These are phyloP conservation scores for Phainopepla nitens DNA, from an alignment of 2,113 vertebrate species.

Conservation along the genomic window DNA sequence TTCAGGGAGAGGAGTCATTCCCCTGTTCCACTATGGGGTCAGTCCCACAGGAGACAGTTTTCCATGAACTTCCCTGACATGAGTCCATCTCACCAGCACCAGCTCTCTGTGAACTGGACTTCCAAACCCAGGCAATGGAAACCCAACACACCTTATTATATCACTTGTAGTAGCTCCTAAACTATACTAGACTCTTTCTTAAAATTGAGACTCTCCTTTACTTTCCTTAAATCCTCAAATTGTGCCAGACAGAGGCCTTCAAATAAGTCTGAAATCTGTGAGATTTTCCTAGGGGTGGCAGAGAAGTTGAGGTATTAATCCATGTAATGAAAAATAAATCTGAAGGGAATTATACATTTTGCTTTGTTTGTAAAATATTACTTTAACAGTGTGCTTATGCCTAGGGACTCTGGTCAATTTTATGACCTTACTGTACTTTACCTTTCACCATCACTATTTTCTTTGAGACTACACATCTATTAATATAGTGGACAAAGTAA, in stretches of 20 bases:
- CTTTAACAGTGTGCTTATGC: neutral
- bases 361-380: neutral
- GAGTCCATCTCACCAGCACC: neutral
- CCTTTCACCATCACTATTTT: neutral
- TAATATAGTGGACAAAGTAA: neutral
- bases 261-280: neutral
- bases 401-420: neutral
- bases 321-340: neutral
- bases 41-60: neutral
- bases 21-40: neutral
- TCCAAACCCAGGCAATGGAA: neutral
- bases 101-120: neutral
- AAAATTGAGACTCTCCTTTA: neutral
- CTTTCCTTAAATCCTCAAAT: neutral
- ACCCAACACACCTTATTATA: neutral
- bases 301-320: neutral
- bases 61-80: neutral
- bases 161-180: neutral
- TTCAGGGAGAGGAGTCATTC: neutral
- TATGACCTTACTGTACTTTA: neutral
- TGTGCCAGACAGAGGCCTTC: neutral
- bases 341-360: neutral
- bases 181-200: neutral
- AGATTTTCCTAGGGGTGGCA: neutral
- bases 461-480: neutral